These are phyloP conservation scores for Varanus komodoensis DNA, from an alignment of 2,113 vertebrate genomes.

Conservation along the genomic window DNA sequence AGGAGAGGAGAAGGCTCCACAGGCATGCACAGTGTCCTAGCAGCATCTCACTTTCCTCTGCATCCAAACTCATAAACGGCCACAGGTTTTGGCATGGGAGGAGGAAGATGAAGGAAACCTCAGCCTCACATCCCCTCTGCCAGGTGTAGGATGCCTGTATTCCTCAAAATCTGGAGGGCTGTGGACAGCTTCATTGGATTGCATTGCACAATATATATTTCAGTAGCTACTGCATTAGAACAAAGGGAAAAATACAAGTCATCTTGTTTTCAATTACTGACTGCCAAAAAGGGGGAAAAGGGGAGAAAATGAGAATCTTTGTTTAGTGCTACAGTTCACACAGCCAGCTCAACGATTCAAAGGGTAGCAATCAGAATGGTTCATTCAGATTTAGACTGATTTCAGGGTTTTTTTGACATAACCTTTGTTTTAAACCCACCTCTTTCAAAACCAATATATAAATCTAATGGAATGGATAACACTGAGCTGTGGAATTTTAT, in stretches of 20 bases:
- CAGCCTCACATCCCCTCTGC: too few relatives aligned
- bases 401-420: background rate
- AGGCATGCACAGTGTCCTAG: too few relatives aligned
- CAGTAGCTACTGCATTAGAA: background rate
- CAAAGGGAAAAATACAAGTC: background rate
- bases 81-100: too few relatives aligned
- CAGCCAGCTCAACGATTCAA: background rate
- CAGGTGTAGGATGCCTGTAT: too few relatives aligned
- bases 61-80: too few relatives aligned
- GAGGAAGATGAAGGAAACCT: too few relatives aligned
- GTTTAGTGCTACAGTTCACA: background rate
- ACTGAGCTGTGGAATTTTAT: constrained; percentile 25
- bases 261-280: background rate
- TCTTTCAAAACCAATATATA: constrained; percentile 26
- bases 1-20: too few relatives aligned
- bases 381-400: background rate
- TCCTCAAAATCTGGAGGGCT: too few relatives aligned
- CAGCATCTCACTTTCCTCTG: too few relatives aligned
- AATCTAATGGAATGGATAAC: constrained; percentile 26
- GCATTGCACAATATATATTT: background rate
- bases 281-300: background rate
- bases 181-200: too few relatives aligned
- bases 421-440: background rate
- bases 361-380: background rate
- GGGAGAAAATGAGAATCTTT: background rate